These are phyloP conservation scores for Camptogramma bilineatum DNA, from an alignment of 2,888 invertebrate genomes.

Conservation along the genomic window DNA sequence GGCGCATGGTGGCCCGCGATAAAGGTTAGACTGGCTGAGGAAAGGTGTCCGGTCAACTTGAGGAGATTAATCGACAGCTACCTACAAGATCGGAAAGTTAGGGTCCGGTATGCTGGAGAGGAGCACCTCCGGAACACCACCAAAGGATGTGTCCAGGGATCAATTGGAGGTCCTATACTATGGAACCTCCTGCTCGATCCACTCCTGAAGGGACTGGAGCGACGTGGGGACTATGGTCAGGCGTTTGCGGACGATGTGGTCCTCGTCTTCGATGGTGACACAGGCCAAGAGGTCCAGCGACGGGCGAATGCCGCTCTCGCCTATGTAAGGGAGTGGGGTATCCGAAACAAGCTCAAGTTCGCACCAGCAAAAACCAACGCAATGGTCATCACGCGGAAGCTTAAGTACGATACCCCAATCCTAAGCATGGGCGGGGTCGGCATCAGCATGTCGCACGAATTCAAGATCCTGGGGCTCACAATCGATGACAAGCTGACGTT, in stretches of 20 bases:
- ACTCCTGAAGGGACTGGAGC: slow-evolving; percentile 3
- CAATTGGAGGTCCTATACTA: slow-evolving; percentile 1
- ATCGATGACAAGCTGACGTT: slow-evolving; percentile 24
- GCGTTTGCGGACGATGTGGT: slow-evolving; percentile 27
- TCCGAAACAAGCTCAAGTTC: too few species aligned
- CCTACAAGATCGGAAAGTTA: neutral
- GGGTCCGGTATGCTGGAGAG: neutral
- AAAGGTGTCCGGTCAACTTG: slow-evolving; percentile 2
- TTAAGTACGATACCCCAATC: too few species aligned
- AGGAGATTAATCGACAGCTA: neutral
- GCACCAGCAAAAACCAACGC: too few species aligned
- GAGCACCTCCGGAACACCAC: neutral
- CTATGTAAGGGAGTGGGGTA: too few species aligned
- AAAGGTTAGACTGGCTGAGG: slow-evolving; percentile 4
- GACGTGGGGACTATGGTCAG: slow-evolving; percentile 3
- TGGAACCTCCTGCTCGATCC: slow-evolving; percentile 16
- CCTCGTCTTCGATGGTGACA: slow-evolving; percentile 26
- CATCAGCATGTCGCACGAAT: slow-evolving; percentile 13
- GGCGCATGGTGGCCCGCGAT: too few species aligned
- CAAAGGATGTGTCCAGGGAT: neutral
- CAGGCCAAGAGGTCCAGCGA: slow-evolving; percentile 2
- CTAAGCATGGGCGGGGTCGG: too few species aligned
- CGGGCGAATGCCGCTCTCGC: slow-evolving; percentile 10
- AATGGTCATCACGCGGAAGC: too few species aligned
- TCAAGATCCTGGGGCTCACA: slow-evolving; percentile 16